Conservation (phyloP, 2,113 vertebrate genomes). For the Corythoichthys intestinalis region DNA sequence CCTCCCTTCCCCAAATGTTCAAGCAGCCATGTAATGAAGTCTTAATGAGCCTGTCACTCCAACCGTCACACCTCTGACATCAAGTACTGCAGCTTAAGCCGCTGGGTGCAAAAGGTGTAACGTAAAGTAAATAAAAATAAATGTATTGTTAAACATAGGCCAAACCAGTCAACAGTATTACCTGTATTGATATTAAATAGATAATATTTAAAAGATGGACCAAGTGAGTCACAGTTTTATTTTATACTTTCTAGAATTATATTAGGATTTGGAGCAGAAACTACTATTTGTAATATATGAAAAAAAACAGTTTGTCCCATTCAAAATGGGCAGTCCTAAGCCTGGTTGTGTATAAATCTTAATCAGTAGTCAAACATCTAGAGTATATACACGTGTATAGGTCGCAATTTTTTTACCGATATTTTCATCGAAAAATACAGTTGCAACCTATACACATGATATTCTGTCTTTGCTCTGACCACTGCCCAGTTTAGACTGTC, state of each 20-base stretch:
- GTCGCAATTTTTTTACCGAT: too few species aligned
- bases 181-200: not conserved
- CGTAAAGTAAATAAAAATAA: slow-evolving; percentile 1
- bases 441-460: too few species aligned
- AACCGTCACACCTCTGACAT: not conserved
- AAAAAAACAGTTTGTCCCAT: not conserved
- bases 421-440: too few species aligned
- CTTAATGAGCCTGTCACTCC: slow-evolving; percentile 65
- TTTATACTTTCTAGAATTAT: not conserved
- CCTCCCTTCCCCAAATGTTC: slow-evolving; percentile 36
- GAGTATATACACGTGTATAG: too few species aligned
- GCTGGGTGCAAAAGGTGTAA: not conserved
- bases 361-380: not conserved
- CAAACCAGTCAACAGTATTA: not conserved
- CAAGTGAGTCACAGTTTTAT: not conserved
- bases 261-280: not conserved
- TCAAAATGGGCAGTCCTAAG: not conserved
- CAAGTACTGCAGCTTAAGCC: not conserved
- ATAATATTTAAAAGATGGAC: not conserved
- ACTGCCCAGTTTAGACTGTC: too few species aligned
- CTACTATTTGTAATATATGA: not conserved
- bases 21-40: slow-evolving; percentile 61
- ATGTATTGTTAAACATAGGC: not conserved
- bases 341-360: not conserved
- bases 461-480: too few species aligned